Evolutionary conservation across 2,888 invertebrate species (phyloP), one percentile per base, ranked within the genome.

Genomic region (Emmelina monodactyla): DNA sequence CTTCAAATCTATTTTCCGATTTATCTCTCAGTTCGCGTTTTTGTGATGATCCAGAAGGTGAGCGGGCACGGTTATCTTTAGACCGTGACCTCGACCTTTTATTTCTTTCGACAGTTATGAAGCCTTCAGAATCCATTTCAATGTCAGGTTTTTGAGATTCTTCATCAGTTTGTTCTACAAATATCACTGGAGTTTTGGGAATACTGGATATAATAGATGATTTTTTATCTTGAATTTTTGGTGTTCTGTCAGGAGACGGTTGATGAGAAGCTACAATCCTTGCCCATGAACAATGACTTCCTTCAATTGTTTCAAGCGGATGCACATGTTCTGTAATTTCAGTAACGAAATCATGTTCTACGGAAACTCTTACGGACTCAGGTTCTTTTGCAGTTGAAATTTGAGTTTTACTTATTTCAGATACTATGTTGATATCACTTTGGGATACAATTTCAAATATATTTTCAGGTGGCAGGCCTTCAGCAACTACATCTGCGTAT

Each of bases 401-500:
- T 46, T 38, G 34, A 44, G 38, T 16, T 46, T 47, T 30, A 46
- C 48, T 37, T 45, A 30, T 31, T 45, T 40, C 19, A n/a, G n/a
- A n/a, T n/a, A n/a, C n/a, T 42, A 35, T 32, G 36, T 41, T 37
- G 51, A 49, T 30, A 28, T 32, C 1, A 15, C 22, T 19, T 31
- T 7, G 3, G 9, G n/a, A 25, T 3, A 3, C 4, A 7, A 22
- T 32, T 35, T 16, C 25, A n/a, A 25, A 34, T 19, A 34, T 43
- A 22, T 55, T 39, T 47, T 52, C 55, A 11, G 41, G 35, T 33
- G 29, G 28, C 15, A 37, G 47, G 1, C 72, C 65, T 49, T 82
- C 79, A 12, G 85, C 84, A 5, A 88, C 71, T 22, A 88, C 83
- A 62, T 87, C 85, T 13, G 89, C 89, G 51, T 89, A 89, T 0